Base-by-base conservation (phyloP, 2,888 invertebrate genomes). In the Allacma fusca region DNA sequence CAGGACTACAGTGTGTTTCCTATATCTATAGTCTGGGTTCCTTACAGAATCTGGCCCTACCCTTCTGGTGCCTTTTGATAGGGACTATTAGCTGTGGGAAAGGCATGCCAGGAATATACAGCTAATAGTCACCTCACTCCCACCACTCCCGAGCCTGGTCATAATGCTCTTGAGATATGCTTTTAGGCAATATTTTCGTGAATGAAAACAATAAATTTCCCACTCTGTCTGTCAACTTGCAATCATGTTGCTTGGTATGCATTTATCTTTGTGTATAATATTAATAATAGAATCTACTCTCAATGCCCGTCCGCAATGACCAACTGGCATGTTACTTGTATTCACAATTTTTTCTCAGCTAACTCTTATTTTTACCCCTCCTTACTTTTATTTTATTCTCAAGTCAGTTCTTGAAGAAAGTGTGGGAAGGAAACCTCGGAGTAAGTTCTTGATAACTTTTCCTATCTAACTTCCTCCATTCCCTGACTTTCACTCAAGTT, bases 191-290 rank as follows among this genome's bases (percentile, higher is more conserved):
- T 65, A 75, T 70, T 76, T 72, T 78, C 78, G 78, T 78, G 78
- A 78, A 78, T 75, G 59, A 71, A 72, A 68, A 78, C 78, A 72
- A 78, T 78, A 78, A 78, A 78, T 76, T 78, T 28, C 59, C 40
- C 13, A 59, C 50, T 59, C 72, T 34, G 59, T 59, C 65, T 74
- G 73, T 74, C 73, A 74, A 74, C 73, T 74, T 59, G 43, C 62
- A 64, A 64, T 74, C 73, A 64, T 59, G 62, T 23, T 68, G 29
- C 29, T 67, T 24, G 4, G 26, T 67, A 29, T 67, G 67, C 29
- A 29, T 67, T 67, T 19, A 65, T 28, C 59, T 23, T 7, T 59
- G 59, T 59, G 19, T 59, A 59, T n/a, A n/a, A n/a, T n/a, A n/a
- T n/a, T 59, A 19, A 59, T 59, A 59, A 59, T 59, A 23, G 59